A percentile compares a stretch with the other conserved stretches of the same genome.
Evolutionary conservation across 2,797 vertebrate genomes (phyloP).

Genomic region (Aplochiton taeniatus): DNA sequence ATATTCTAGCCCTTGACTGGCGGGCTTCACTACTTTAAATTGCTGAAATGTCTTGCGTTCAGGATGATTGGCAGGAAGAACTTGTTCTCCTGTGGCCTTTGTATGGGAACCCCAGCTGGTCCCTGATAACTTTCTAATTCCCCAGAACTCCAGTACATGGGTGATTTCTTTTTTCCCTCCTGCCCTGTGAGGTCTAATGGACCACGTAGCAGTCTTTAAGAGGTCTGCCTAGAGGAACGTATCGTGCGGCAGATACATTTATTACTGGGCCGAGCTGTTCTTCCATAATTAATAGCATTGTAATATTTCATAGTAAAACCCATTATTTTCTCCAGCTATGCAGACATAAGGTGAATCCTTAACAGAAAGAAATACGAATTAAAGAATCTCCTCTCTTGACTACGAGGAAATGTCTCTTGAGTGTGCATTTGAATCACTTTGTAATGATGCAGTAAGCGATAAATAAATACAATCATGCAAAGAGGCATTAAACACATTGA

Average conservation of each 20-base stretch:
- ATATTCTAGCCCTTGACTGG: slow-evolving; percentile 25
- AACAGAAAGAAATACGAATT: slow-evolving; percentile 23
- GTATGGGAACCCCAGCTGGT: slow-evolving; percentile 22
- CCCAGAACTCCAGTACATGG: slow-evolving; percentile 17
- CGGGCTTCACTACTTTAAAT: slow-evolving; percentile 50
- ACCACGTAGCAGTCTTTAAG: slow-evolving; percentile 30
- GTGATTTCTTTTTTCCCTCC: slow-evolving; percentile 15
- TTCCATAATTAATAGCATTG: slow-evolving; percentile 44
- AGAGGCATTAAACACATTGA: not conserved
- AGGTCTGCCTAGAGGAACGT: slow-evolving; percentile 34
- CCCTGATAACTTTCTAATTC: slow-evolving; percentile 30
- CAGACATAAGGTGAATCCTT: slow-evolving; percentile 29
- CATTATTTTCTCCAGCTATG: slow-evolving; percentile 35
- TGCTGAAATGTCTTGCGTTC: slow-evolving; percentile 42
- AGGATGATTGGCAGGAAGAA: slow-evolving; percentile 49
- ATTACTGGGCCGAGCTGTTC: slow-evolving; percentile 42
- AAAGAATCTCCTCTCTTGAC: slow-evolving; percentile 14
- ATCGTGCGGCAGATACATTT: slow-evolving; percentile 35
- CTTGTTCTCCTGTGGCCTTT: slow-evolving; percentile 37
- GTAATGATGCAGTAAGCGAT: not conserved
- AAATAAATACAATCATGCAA: not conserved
- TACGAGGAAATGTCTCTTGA: slow-evolving; percentile 8
- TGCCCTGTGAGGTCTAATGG: slow-evolving; percentile 29
- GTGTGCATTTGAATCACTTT: slow-evolving; percentile 15
- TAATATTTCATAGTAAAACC: slow-evolving; percentile 43